phyloP scores from a whole-genome alignment of 2,797 vertebrate species.

The Podarcis siculus region DNA sequence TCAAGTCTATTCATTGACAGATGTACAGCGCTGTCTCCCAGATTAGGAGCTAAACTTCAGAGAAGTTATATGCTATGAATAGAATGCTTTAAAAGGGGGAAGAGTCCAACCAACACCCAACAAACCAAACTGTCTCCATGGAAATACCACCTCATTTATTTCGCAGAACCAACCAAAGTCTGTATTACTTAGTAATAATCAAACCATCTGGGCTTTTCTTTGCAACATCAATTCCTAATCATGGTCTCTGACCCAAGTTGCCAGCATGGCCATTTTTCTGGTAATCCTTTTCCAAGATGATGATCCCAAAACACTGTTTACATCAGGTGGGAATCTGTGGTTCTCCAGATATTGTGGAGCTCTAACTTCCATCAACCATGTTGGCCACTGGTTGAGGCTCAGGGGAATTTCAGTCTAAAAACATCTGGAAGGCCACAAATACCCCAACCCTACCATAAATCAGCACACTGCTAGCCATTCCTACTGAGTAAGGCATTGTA shows the following conservation, averaged over 20 bases:
- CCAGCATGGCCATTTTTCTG: background rate
- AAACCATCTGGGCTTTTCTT: background rate
- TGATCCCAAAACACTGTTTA: background rate
- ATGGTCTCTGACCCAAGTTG: background rate
- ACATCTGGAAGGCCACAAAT: background rate
- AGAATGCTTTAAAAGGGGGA: too few relatives aligned
- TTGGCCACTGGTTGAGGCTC: too few relatives aligned
- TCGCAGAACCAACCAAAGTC: background rate
- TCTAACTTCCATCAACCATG: background rate
- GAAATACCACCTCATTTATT: background rate
- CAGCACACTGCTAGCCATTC: background rate
- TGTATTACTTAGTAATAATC: background rate
- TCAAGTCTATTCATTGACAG: background rate
- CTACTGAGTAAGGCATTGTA: background rate
- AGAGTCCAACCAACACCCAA: background rate
- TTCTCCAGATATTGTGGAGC: background rate
- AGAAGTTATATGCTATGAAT: background rate
- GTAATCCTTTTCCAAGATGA: background rate
- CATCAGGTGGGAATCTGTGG: too few relatives aligned
- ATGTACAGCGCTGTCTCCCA: background rate
- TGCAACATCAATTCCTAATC: background rate
- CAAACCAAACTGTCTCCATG: background rate
- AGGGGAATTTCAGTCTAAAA: background rate
- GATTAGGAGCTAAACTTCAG: background rate
- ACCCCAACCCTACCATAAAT: background rate